Percentiles rank a stretch among this genome's conserved stretches.
Evolutionary conservation across 2,888 invertebrate species (phyloP).

Genomic region (Xestia c-nigrum): DNA sequence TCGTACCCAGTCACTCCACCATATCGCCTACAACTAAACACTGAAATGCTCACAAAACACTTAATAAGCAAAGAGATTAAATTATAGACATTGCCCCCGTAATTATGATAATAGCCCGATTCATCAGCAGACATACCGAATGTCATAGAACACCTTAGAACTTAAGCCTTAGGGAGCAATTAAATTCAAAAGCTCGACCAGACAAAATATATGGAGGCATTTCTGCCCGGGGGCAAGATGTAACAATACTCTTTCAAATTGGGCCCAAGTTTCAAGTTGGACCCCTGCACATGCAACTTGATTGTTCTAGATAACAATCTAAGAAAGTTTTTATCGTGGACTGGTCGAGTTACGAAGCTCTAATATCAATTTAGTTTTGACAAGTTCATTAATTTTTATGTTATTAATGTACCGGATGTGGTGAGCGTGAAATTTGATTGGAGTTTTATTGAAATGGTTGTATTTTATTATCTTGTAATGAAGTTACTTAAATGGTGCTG

Average conservation of each 20-base stretch:
- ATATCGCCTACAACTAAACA: background rate
- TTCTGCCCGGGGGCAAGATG: conserved; percentile 30
- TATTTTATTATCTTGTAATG: conserved; percentile 38
- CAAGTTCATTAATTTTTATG: conserved; percentile 65
- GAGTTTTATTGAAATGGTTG: conserved; percentile 51
- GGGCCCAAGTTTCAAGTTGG: conserved; percentile 32
- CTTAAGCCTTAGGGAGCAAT: conserved; percentile 80
- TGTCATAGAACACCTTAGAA: conserved; percentile 74
- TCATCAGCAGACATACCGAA: conserved; percentile 72
- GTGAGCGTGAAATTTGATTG: conserved; percentile 55
- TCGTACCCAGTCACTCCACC: background rate
- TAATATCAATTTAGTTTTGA: conserved; percentile 64
- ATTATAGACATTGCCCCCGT: conserved; percentile 56
- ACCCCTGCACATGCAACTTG: conserved; percentile 54
- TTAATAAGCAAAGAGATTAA: conserved; percentile 38
- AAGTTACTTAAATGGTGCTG: conserved; percentile 2
- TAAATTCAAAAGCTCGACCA: conserved; percentile 79
- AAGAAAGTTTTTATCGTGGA: conserved; percentile 50
- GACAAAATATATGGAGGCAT: conserved; percentile 68
- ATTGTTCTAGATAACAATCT: conserved; percentile 55
- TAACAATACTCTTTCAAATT: conserved; percentile 61
- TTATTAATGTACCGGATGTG: conserved; percentile 57
- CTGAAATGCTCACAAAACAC: conserved; percentile 18
- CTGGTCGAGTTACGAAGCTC: conserved; percentile 28
- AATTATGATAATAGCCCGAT: conserved; percentile 77